phyloP scores from a whole-genome alignment of 2,797 vertebrate genomes.

The Benthosema pterotum region DNA sequence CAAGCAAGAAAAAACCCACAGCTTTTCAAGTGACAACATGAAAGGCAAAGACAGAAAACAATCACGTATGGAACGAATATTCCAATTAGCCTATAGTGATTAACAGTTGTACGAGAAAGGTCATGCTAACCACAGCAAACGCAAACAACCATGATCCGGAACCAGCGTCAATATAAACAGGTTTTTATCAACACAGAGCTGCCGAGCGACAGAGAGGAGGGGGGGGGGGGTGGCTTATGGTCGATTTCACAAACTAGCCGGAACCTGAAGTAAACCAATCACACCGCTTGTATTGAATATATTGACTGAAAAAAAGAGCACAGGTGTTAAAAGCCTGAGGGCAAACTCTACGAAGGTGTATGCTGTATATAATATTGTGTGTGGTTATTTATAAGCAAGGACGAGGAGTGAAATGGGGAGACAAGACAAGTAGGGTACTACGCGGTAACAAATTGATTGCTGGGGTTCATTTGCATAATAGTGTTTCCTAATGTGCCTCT shows the following conservation, averaged over 20 bases:
- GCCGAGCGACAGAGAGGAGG: neutral
- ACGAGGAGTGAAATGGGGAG: neutral
- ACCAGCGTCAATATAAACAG: neutral
- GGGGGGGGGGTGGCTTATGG: neutral
- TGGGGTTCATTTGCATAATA: constrained; percentile 19
- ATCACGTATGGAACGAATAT: neutral
- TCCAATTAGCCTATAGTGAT: constrained; percentile 1
- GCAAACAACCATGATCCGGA: constrained; percentile 2
- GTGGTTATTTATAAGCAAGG: constrained; percentile 8
- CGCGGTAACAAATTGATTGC: neutral
- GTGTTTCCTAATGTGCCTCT: constrained; percentile 40
- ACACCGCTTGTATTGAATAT: neutral
- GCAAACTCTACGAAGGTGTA: neutral
- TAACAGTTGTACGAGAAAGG: neutral
- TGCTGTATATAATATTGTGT: neutral
- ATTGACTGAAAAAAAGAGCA: neutral
- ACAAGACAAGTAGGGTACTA: too few relatives aligned
- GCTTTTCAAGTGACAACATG: neutral
- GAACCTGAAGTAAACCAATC: constrained; percentile 17
- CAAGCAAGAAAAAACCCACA: neutral
- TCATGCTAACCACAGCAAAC: neutral
- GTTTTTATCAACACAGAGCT: constrained; percentile 10
- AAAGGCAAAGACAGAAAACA: constrained; percentile 8
- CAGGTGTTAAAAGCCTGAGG: neutral
- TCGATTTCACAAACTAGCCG: constrained; percentile 6